Evolutionary conservation across 2,888 invertebrate genomes (phyloP).

Genomic region (Eristalinus sepulchralis): DNA sequence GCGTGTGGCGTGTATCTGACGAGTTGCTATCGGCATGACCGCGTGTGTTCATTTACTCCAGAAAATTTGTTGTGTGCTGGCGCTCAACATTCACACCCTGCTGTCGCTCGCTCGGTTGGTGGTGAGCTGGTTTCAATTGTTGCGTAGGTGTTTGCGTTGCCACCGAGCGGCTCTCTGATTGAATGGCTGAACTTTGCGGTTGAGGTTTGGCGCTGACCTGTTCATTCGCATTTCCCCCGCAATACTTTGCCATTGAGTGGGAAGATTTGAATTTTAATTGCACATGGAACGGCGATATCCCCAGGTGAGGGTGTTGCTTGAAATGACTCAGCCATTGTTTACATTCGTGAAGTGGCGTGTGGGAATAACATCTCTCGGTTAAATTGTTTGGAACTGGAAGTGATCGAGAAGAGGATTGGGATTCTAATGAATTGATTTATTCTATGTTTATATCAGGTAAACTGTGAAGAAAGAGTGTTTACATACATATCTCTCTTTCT

Average conservation of each 20-base stretch:
- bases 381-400: neutral
- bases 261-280: neutral
- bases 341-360: neutral
- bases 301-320: neutral
- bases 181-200: neutral
- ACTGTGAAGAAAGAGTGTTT: too few relatives aligned
- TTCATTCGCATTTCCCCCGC: neutral
- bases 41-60: neutral
- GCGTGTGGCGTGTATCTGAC: neutral
- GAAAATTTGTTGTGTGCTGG: neutral
- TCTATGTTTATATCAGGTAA: too few relatives aligned
- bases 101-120: neutral
- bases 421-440: too few relatives aligned
- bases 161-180: neutral
- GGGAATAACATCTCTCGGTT: too few relatives aligned
- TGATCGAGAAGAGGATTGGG: too few relatives aligned
- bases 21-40: neutral
- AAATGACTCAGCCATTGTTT: neutral
- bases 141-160: neutral
- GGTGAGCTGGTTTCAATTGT: neutral
- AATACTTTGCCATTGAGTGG: neutral
- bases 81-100: neutral
- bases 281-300: neutral
- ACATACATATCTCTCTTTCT: too few relatives aligned
- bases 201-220: neutral